A percentile compares a stretch with the other conserved stretches of the same genome.
Conservation (phyloP, 1,140 invertebrate species). For the Saccostrea cuccullata region DNA sequence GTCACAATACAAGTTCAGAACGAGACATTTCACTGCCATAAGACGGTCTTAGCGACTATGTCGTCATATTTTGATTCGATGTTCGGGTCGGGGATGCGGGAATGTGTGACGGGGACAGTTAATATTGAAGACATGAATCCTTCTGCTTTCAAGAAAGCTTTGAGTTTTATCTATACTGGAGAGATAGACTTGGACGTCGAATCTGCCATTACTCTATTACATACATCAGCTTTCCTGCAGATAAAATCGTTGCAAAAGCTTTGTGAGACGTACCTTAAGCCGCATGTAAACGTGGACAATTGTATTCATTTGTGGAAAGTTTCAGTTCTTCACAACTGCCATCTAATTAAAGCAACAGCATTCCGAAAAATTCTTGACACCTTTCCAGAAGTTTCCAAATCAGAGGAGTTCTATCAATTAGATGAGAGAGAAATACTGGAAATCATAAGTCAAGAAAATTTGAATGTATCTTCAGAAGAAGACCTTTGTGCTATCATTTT, state of each 20-base stretch:
- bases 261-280: constrained; percentile 69
- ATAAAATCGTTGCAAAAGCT: constrained; percentile 70
- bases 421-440: constrained; percentile 66
- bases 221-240: constrained; percentile 68
- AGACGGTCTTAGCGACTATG: constrained; percentile 60
- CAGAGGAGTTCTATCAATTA: constrained; percentile 60
- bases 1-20: constrained; percentile 61
- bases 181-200: constrained; percentile 62
- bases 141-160: constrained; percentile 63
- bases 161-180: constrained; percentile 71
- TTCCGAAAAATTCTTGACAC: constrained; percentile 62
- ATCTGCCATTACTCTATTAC: constrained; percentile 67
- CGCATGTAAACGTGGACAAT: constrained; percentile 65
- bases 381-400: constrained; percentile 62
- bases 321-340: constrained; percentile 6
- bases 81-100: constrained; percentile 72
- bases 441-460: constrained; percentile 66
- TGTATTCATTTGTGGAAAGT: constrained; percentile 68
- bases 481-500: constrained; percentile 62
- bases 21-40: constrained; percentile 64
- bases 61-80: constrained; percentile 68
- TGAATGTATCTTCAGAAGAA: constrained; percentile 64
- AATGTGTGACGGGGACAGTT: constrained; percentile 70
- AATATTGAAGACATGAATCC: constrained; percentile 71
- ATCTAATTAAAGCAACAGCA: background rate